Conservation (phyloP, 2,888 invertebrate genomes). For the Heliconius erato region DNA sequence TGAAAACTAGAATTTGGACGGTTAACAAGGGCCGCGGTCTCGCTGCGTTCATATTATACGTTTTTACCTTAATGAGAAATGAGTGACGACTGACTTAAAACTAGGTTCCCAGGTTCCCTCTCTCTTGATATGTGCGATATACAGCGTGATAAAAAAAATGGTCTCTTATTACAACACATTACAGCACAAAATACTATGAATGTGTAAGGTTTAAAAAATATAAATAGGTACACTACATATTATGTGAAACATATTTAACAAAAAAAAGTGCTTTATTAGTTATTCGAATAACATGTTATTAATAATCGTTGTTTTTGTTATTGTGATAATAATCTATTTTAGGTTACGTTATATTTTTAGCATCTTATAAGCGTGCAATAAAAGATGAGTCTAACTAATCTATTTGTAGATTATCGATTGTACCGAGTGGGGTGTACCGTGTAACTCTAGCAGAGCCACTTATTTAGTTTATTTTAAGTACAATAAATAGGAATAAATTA, state of each 20-base stretch:
- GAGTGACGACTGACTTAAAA: background rate
- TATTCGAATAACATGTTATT: background rate
- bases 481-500: background rate
- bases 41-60: too few species aligned
- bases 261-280: background rate
- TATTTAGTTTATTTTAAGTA: constrained; percentile 2
- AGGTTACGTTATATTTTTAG: constrained; percentile 33
- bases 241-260: too few species aligned
- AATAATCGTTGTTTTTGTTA: constrained; percentile 13
- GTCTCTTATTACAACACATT: too few species aligned
- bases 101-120: background rate
- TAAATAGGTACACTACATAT: background rate
- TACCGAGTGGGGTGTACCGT: background rate
- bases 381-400: constrained; percentile 39
- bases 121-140: background rate
- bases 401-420: constrained; percentile 44
- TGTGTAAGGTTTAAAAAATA: background rate
- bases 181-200: too few species aligned
- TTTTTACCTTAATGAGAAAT: too few species aligned
- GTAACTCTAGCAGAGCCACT: background rate
- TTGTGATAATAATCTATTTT: constrained; percentile 17
- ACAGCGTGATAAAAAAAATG: background rate
- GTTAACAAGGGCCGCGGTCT: too few species aligned
- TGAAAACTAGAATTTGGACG: too few species aligned
- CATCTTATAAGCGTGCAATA: constrained; percentile 37